phyloP scores from a whole-genome alignment of 2,888 invertebrate species.

The Phengaris alcon region DNA sequence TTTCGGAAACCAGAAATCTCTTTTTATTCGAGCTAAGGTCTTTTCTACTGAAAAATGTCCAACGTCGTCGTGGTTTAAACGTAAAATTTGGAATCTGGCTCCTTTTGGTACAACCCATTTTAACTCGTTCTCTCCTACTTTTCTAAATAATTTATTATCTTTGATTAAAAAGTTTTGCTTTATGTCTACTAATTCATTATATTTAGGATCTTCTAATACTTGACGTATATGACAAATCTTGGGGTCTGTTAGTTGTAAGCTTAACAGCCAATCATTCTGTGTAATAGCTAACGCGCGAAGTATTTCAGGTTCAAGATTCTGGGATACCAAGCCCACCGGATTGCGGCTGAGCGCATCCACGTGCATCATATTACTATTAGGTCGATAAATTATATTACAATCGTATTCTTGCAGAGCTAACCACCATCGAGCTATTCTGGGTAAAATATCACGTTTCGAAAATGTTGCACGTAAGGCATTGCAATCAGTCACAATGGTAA shows the following conservation, averaged over 20 bases:
- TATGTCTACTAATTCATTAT: too few species aligned
- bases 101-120: neutral
- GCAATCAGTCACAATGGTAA: constrained; percentile 7
- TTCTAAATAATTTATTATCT: too few species aligned
- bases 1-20: neutral
- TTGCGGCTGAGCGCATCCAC: constrained; percentile 4
- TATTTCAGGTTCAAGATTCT: neutral
- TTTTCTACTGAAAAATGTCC: too few species aligned
- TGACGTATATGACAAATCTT: too few species aligned
- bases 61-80: constrained; percentile 11
- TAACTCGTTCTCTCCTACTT: too few species aligned
- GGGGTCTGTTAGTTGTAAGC: too few species aligned
- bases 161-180: too few species aligned
- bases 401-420: constrained; percentile 7
- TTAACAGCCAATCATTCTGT: too few species aligned
- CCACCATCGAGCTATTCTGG: constrained; percentile 24
- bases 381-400: neutral
- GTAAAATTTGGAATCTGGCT: neutral
- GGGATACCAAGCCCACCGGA: neutral
- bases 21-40: neutral
- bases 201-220: too few species aligned
- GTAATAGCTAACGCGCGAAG: too few species aligned
- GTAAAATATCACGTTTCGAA: neutral
- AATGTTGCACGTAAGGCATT: too few species aligned
- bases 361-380: constrained; percentile 14